These are phyloP conservation scores for Ophion ellenae DNA, from an alignment of 2,888 invertebrate species.

Conservation along the genomic window DNA sequence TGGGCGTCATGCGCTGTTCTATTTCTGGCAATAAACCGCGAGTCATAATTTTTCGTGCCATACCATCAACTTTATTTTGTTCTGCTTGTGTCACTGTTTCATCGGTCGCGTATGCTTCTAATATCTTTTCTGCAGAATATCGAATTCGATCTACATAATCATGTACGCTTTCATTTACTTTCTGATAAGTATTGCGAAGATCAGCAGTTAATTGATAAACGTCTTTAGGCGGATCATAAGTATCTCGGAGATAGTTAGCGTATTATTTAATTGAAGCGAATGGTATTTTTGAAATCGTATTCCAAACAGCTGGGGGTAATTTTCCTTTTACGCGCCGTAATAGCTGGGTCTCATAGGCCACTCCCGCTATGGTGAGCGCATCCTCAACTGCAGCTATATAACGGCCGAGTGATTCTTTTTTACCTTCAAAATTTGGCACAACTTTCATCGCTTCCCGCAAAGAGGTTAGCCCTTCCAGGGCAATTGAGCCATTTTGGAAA, in stretches of 20 bases:
- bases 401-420: constrained; percentile 8
- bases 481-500: neutral
- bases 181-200: constrained; percentile 17
- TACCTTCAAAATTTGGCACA: constrained; percentile 23
- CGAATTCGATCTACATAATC: constrained; percentile 28
- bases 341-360: neutral
- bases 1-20: neutral
- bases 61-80: too few relatives aligned
- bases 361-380: constrained; percentile 2
- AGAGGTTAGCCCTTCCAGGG: neutral
- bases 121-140: too few relatives aligned
- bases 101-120: too few relatives aligned
- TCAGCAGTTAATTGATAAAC: constrained; percentile 26
- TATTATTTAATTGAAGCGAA: constrained; percentile 11
- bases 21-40: too few relatives aligned
- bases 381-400: constrained; percentile 17
- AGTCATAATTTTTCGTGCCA: too few relatives aligned
- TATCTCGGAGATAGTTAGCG: constrained; percentile 3
- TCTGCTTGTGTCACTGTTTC: too few relatives aligned
- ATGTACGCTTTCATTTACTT: neutral
- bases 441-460: constrained; percentile 19
- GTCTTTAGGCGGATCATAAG: constrained; percentile 27
- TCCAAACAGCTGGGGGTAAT: constrained; percentile 17
- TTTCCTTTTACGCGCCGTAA: constrained; percentile 7
- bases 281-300: constrained; percentile 12